Percentiles rank a stretch among this genome's conserved stretches.
These are phyloP conservation scores for Drosophila seguyi DNA, from an alignment of 1,140 invertebrate genomes.

Conservation along the genomic window DNA sequence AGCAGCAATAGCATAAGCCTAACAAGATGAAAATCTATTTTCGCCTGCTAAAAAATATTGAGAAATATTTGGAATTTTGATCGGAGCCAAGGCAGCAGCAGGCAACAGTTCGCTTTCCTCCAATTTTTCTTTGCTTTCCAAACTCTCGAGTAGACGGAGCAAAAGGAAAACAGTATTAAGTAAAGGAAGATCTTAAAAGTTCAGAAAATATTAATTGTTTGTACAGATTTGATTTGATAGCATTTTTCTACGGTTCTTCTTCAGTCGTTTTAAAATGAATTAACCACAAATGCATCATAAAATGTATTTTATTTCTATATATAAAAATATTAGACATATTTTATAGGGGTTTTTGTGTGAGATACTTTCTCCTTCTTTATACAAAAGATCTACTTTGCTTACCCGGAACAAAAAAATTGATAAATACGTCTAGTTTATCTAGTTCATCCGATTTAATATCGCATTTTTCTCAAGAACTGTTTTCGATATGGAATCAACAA, in stretches of 20 bases:
- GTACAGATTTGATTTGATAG: neutral
- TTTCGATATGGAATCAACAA: too few species aligned
- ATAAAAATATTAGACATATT: neutral
- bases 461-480: too few species aligned
- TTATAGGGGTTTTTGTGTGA: neutral
- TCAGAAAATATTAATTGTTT: neutral
- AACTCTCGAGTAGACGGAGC: neutral
- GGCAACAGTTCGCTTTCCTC: neutral
- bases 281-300: neutral
- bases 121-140: slow-evolving; percentile 2
- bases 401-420: too few species aligned
- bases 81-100: slow-evolving; percentile 22
- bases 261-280: neutral
- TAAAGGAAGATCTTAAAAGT: neutral
- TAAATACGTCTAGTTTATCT: too few species aligned
- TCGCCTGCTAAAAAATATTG: slow-evolving; percentile 70
- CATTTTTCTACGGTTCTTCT: neutral
- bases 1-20: slow-evolving; percentile 47
- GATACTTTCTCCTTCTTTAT: neutral
- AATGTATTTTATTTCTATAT: neutral
- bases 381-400: too few species aligned
- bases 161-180: neutral
- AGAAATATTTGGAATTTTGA: slow-evolving; percentile 64
- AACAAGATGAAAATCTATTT: slow-evolving; percentile 78
- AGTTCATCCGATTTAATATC: too few species aligned